These are phyloP conservation scores for Vollenhovia emeryi DNA, from an alignment of 1,140 invertebrate species.

Conservation along the genomic window DNA sequence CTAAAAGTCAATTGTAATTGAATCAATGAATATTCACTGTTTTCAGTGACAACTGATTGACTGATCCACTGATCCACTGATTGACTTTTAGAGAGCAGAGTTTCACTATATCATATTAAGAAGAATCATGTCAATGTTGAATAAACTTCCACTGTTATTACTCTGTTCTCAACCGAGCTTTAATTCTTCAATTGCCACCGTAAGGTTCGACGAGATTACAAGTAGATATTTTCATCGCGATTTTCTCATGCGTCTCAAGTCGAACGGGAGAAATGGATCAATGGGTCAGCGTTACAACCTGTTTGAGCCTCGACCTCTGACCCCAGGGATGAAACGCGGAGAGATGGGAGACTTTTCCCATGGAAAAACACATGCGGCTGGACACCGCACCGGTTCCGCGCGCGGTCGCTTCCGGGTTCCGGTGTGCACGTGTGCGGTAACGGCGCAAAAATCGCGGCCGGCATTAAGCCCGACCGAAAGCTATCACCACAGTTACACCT, in stretches of 20 bases:
- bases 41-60: too few species aligned
- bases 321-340: constrained; percentile 32
- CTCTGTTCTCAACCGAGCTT: neutral
- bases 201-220: neutral
- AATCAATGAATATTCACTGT: too few species aligned
- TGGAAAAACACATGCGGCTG: constrained; percentile 74
- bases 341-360: constrained; percentile 77
- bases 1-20: too few species aligned
- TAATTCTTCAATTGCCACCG: neutral
- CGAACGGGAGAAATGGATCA: constrained; percentile 62
- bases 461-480: constrained; percentile 53
- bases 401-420: constrained; percentile 79
- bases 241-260: constrained; percentile 61
- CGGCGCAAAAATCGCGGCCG: constrained; percentile 65
- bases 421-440: constrained; percentile 64
- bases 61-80: too few species aligned
- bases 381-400: constrained; percentile 68
- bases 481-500: constrained; percentile 69
- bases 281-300: constrained; percentile 66
- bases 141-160: neutral
- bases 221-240: neutral
- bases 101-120: neutral
- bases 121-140: neutral
- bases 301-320: constrained; percentile 72
- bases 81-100: too few species aligned